Base-by-base conservation (phyloP, 37 sponge, comb jelly and placozoan genomes). In the Axinella damicornis region DNA sequence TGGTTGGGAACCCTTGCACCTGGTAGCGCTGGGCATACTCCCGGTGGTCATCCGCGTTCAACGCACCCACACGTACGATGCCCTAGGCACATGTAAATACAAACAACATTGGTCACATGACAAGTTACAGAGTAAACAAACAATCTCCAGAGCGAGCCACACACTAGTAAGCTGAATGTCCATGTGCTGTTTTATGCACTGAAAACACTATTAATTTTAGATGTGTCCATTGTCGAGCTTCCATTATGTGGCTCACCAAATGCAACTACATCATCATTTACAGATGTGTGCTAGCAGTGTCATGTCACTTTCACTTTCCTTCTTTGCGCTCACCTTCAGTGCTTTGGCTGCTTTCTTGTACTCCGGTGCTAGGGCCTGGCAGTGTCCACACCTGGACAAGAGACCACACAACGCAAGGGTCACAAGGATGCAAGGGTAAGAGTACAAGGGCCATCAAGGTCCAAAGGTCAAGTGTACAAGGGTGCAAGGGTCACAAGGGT, bases 261-360 rank as follows among this genome's bases (percentile, higher is more conserved):
- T 56, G 17, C 57, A 56, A 15, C 15, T n/a, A n/a, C 57, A 56
- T 56, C 57, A 56, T 56, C 57, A 56, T 56, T 56, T 19, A 56
- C 57, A 56, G 57, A 56, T 56, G 57, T 56, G 18, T 56, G 15
- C 57, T 15, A 56, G n/a, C n/a, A n/a, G n/a, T n/a, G n/a, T n/a
- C n/a, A n/a, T n/a, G n/a, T n/a, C n/a, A n/a, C n/a, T n/a, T n/a
- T n/a, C n/a, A n/a, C n/a, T n/a, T 4, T 9, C 4, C 46, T 46
- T n/a, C n/a, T n/a, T n/a, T n/a, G 46, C 46, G 9, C 46, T 46
- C 11, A 84, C 94, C 75, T 96, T 96, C 52, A 98, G 74, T 0
- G 99, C 95, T 18, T 56, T 71, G 0, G 97, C 94, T n/a, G 97
- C 97, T 81, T 99, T 99, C 85, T 96, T 95, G 91, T 94, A 99